Evolutionary conservation across 2,797 vertebrate species (phyloP).

Genomic region (Sebastes taczanowskii): DNA sequence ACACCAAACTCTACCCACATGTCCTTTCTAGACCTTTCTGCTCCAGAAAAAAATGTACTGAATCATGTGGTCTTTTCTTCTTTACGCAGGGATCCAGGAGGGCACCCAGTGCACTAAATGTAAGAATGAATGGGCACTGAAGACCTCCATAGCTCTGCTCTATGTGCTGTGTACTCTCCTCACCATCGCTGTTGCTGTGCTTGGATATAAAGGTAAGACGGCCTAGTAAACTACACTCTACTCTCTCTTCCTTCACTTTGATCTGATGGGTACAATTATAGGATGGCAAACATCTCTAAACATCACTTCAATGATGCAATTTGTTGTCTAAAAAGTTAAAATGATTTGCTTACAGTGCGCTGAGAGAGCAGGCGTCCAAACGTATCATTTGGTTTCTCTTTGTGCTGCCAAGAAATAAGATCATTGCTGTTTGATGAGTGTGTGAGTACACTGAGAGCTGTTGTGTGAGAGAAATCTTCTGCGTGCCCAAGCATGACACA

Average conservation of each 20-base stretch:
- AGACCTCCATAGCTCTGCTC: constrained; percentile 93
- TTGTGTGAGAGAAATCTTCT: not conserved
- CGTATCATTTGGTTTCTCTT: constrained; percentile 37
- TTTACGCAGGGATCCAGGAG: constrained; percentile 94
- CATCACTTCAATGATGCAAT: not conserved
- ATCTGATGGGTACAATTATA: not conserved
- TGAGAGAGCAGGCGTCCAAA: constrained; percentile 17
- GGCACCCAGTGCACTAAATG: constrained; percentile 96
- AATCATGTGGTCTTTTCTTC: constrained; percentile 22
- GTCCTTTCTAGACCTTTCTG: constrained; percentile 24
- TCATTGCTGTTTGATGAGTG: constrained; percentile 32
- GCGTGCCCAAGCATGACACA: constrained; percentile 24
- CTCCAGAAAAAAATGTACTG: not conserved
- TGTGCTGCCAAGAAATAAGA: constrained; percentile 47
- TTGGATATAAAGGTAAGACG: constrained; percentile 94
- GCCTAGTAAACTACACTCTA: not conserved
- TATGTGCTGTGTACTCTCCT: constrained; percentile 93
- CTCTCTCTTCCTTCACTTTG: not conserved
- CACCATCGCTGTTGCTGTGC: constrained; percentile 92
- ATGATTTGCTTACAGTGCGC: constrained; percentile 24
- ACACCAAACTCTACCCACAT: constrained; percentile 37
- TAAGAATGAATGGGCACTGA: constrained; percentile 97
- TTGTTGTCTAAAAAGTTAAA: constrained; percentile 10
- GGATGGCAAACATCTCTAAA: not conserved
- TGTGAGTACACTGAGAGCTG: constrained; percentile 28